These are phyloP conservation scores for Aythya baeri DNA, from an alignment of 2,113 vertebrate genomes.

Conservation along the genomic window DNA sequence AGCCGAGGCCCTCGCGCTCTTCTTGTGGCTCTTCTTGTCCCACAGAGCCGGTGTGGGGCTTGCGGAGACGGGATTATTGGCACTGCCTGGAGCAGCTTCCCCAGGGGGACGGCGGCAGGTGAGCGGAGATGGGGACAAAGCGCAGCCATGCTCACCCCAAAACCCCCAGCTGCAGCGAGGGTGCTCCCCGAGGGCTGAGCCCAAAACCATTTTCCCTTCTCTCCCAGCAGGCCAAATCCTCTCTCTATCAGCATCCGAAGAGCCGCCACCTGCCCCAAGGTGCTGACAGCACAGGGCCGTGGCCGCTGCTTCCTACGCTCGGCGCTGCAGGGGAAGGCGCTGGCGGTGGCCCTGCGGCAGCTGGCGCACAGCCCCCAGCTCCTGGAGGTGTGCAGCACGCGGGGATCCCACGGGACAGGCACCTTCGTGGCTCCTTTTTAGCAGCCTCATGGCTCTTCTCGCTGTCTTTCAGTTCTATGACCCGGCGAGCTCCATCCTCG, in stretches of 20 bases:
- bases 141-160: not conserved
- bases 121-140: not conserved
- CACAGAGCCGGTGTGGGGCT: constrained; percentile 82
- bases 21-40: not conserved
- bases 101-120: constrained; percentile 75
- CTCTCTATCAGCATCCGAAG: constrained; percentile 74
- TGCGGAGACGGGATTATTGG: constrained; percentile 86
- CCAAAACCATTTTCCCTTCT: not conserved
- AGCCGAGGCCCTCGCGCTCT: fast-evolving
- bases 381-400: constrained; percentile 74
- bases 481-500: constrained; percentile 73
- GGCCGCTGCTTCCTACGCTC: constrained; percentile 77
- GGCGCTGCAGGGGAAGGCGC: constrained; percentile 74
- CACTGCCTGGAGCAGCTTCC: constrained; percentile 84
- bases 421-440: not conserved
- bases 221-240: constrained; percentile 48
- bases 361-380: constrained; percentile 73
- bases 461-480: constrained; percentile 81
- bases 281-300: constrained; percentile 76
- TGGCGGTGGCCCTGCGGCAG: constrained; percentile 76
- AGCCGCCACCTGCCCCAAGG: constrained; percentile 72
- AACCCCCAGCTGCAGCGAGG: not conserved
- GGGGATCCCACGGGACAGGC: not conserved
- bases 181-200: fast-evolving
- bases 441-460: too few species aligned